Conservation (phyloP, 2,113 vertebrate species). For the Ursus arctos region DNA sequence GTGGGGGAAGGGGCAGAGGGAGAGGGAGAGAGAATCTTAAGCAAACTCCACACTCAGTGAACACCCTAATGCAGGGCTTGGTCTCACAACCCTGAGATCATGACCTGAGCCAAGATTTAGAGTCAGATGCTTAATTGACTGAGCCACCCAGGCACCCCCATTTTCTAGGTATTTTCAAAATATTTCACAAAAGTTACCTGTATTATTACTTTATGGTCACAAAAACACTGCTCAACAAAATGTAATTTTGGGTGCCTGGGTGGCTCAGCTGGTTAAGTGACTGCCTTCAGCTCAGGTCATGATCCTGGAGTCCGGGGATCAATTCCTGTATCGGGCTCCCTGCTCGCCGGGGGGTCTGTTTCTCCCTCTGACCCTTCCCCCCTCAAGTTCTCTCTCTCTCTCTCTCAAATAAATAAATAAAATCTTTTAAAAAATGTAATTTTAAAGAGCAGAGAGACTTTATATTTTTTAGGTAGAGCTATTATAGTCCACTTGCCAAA, state of each 20-base stretch:
- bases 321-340: no score
- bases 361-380: no score
- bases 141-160: not conserved
- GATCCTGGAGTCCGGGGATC: no score
- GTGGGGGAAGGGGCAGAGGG: not conserved
- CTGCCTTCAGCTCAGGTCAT: no score
- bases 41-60: not conserved
- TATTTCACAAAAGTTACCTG: not conserved
- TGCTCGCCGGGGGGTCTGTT: no score
- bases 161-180: not conserved
- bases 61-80: not conserved
- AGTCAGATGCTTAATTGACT: not conserved
- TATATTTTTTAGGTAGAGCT: not conserved
- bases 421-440: no score
- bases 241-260: not conserved
- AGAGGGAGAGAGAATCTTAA: not conserved
- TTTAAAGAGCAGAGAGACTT: not conserved
- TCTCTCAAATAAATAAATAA: no score
- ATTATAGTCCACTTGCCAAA: not conserved
- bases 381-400: no score
- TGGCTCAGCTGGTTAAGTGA: no score
- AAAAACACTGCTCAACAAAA: not conserved
- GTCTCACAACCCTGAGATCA: not conserved
- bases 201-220: not conserved
- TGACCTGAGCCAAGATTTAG: not conserved